Conservation (phyloP, 2,113 vertebrate species). For the Anhinga rufa region DNA sequence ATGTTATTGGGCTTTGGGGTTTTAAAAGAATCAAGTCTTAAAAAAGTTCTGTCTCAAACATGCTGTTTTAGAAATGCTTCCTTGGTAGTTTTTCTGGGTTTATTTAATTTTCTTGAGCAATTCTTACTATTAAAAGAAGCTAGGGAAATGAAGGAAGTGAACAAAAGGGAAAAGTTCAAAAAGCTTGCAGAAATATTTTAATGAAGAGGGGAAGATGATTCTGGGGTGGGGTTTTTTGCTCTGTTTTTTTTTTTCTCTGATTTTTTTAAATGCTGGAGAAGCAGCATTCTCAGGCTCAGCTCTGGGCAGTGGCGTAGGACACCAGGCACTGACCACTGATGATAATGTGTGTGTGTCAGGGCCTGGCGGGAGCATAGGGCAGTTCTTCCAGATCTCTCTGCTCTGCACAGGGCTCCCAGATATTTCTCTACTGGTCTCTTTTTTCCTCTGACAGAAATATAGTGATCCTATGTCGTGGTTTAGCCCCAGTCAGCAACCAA, state of each 20-base stretch:
- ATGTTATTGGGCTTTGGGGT: not conserved
- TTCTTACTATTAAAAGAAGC: not conserved
- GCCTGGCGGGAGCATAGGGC: rapidly evolving
- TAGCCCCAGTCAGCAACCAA: too few relatives aligned
- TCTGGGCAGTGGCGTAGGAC: not conserved
- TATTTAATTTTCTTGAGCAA: not conserved
- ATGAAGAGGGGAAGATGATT: not conserved
- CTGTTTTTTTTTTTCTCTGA: too few relatives aligned
- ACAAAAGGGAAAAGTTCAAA: not conserved
- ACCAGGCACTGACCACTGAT: not conserved
- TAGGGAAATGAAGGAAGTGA: not conserved
- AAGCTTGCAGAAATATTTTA: not conserved
- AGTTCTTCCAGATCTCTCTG: not conserved
- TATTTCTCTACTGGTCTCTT: not conserved
- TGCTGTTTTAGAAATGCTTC: not conserved
- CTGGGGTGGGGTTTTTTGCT: not conserved
- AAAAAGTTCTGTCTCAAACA: not conserved
- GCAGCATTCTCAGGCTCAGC: not conserved
- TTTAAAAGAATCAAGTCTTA: not conserved
- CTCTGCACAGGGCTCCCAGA: not conserved
- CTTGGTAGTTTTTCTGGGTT: not conserved
- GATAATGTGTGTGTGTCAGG: too few relatives aligned
- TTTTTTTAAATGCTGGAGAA: not conserved
- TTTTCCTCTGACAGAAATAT: not conserved
- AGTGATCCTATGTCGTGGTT: too few relatives aligned